phyloP scores from a whole-genome alignment of 2,113 vertebrate species.

The Coptodon bakossiorum region DNA sequence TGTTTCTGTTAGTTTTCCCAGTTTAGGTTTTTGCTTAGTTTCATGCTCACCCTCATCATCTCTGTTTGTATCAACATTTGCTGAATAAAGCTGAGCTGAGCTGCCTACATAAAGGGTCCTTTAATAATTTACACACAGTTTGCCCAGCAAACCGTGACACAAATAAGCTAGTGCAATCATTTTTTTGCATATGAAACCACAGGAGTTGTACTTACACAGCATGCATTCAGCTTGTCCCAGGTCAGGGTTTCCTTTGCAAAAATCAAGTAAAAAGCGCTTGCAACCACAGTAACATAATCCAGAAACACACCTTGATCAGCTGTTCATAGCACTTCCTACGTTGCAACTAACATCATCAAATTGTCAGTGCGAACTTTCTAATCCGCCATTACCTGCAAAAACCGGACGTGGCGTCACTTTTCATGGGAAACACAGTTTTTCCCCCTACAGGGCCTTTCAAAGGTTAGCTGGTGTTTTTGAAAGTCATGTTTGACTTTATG shows the following conservation, averaged over 20 bases:
- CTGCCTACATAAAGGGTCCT: not conserved
- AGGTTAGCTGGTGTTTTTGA: fast-evolving
- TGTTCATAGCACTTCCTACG: not conserved
- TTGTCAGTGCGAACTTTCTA: not conserved
- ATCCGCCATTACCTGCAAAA: fast-evolving
- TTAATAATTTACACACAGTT: not conserved
- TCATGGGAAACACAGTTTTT: no score
- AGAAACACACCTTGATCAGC: not conserved
- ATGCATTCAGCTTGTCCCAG: not conserved
- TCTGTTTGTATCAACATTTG: no score
- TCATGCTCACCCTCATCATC: fast-evolving
- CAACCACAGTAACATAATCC: not conserved
- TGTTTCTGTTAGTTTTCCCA: not conserved
- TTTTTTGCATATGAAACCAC: not conserved
- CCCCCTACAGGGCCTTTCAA: not conserved
- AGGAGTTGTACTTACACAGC: not conserved
- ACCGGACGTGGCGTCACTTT: not conserved
- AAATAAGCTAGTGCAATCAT: not conserved
- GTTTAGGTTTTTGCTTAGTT: not conserved
- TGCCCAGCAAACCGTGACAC: fast-evolving
- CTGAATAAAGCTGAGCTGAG: no score
- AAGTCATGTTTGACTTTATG: not conserved
- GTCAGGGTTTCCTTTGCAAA: not conserved
- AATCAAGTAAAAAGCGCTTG: fast-evolving
- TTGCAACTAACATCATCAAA: not conserved